These are phyloP conservation scores for Tragelaphus strepsiceros DNA, from an alignment of 2,113 vertebrate genomes.

Conservation along the genomic window DNA sequence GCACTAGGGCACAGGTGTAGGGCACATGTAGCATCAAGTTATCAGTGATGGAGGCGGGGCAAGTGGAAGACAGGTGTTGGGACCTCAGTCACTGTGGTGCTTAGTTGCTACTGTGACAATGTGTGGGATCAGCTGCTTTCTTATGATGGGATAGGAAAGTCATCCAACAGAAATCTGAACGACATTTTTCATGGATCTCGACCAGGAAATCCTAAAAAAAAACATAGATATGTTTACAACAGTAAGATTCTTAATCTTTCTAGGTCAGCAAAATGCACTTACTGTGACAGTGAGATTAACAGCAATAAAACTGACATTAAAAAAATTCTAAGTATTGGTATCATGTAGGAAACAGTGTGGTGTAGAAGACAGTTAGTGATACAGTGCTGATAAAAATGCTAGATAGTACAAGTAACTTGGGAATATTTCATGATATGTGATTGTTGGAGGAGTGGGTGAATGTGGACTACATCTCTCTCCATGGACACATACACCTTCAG, in stretches of 20 bases:
- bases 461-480: accelerated
- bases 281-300: background rate
- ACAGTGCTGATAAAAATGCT: background rate
- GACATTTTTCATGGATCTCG: background rate
- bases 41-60: accelerated
- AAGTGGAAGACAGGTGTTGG: no score
- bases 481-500: background rate
- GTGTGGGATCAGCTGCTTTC: background rate
- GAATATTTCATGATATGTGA: background rate
- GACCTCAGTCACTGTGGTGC: no score
- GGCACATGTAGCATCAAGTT: no score
- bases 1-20: accelerated
- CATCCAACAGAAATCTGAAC: background rate
- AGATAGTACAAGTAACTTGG: background rate
- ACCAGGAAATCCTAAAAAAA: background rate
- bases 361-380: background rate
- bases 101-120: background rate
- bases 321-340: background rate
- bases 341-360: background rate
- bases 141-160: background rate
- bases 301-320: background rate
- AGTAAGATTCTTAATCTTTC: background rate
- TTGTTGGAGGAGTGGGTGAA: background rate
- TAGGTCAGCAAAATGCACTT: background rate
- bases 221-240: background rate